Evolutionary conservation across 2,113 vertebrate genomes (phyloP).

Genomic region (Vidua macroura): DNA sequence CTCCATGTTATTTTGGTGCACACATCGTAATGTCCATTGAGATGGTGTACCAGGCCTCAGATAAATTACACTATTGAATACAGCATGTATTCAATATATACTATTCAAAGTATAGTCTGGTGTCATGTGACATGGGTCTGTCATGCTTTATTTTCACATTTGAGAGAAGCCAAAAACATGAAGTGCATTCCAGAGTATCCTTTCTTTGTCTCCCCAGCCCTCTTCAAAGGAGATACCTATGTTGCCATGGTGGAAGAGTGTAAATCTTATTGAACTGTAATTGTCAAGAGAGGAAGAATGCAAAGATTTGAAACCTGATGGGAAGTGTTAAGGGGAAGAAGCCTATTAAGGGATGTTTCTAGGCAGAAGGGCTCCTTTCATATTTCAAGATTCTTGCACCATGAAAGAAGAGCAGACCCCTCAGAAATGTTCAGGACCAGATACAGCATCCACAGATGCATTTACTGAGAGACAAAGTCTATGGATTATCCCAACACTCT

Average conservation of each 20-base stretch:
- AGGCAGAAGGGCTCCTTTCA: not conserved
- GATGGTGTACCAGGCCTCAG: fast-evolving
- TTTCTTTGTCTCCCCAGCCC: not conserved
- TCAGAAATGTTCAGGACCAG: not conserved
- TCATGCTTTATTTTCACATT: not conserved
- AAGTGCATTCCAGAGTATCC: no score
- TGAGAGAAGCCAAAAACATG: not conserved
- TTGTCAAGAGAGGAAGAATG: not conserved
- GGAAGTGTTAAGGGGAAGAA: not conserved
- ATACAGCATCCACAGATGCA: not conserved
- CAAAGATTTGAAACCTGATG: not conserved
- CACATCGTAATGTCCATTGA: not conserved
- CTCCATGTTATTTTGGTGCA: not conserved
- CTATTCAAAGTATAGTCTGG: not conserved
- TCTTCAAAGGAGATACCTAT: not conserved
- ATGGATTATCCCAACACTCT: not conserved
- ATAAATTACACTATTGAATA: not conserved
- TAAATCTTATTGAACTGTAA: not conserved
- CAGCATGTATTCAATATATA: no score
- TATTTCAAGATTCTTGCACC: not conserved
- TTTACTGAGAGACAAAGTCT: not conserved
- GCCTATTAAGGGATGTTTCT: not conserved
- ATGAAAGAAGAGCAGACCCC: not conserved
- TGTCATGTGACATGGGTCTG: not conserved
- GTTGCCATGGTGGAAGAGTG: not conserved